Percentiles rank a stretch among this genome's conserved stretches.
phyloP scores from a whole-genome alignment of 2,113 vertebrate genomes.

The Dolichotis patagonum region DNA sequence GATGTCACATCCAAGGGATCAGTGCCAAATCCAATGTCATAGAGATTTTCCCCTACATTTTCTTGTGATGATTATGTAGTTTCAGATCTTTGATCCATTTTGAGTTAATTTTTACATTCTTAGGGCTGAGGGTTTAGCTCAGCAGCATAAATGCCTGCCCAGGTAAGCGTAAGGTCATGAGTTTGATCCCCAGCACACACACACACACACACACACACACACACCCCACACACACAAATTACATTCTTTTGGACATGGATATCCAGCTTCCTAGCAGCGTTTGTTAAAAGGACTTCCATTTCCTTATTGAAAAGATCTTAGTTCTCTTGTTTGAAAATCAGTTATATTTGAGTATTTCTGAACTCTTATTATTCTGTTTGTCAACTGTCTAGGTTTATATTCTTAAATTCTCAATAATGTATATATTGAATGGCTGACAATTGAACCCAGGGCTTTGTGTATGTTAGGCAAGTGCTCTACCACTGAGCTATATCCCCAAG shows the following conservation, averaged over 20 bases:
- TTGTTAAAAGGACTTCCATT: neutral
- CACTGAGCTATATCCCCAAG: neutral
- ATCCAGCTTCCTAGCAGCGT: neutral
- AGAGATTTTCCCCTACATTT: neutral
- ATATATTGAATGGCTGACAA: neutral
- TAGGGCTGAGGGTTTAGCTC: no score
- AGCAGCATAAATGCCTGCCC: no score
- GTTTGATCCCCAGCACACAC: no score
- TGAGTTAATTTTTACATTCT: neutral
- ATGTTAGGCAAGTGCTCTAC: neutral
- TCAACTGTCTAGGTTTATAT: neutral
- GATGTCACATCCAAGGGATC: neutral
- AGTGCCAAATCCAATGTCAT: neutral
- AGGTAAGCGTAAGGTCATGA: no score
- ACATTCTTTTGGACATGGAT: neutral
- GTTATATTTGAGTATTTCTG: neutral
- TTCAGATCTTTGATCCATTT: constrained; percentile 1
- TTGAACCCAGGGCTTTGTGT: neutral
- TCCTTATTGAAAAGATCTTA: neutral
- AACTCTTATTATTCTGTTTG: neutral
- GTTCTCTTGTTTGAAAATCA: neutral
- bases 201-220: no score
- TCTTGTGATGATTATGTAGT: constrained; percentile 14
- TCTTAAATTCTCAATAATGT: neutral
- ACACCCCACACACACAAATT: no score